These are phyloP conservation scores for Hylomyscus alleni DNA, from an alignment of 2,797 vertebrate genomes.

Conservation along the genomic window DNA sequence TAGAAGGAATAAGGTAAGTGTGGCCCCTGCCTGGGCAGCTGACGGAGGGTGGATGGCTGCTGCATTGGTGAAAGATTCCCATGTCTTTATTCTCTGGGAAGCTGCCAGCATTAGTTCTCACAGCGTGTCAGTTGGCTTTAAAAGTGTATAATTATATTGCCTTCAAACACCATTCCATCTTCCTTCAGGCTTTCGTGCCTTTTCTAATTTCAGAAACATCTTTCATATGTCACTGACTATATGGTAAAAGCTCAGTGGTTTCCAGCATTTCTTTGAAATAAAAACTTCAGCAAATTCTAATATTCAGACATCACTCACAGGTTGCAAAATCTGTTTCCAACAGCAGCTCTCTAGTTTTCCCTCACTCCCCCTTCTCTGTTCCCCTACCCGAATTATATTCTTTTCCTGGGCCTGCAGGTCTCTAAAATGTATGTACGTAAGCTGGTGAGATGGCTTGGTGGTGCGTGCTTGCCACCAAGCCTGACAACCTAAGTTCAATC, in stretches of 20 bases:
- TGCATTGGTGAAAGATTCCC: not conserved
- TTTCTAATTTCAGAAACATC: slow-evolving; percentile 29
- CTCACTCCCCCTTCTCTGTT: not conserved
- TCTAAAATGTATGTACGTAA: not conserved
- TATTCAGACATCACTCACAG: not conserved
- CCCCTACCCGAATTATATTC: not conserved
- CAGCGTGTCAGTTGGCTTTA: not conserved
- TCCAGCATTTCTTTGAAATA: not conserved
- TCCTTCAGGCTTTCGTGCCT: not conserved
- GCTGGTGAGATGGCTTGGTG: not conserved
- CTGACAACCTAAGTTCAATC: not conserved
- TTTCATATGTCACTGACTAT: slow-evolving; percentile 21
- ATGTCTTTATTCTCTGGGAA: not conserved
- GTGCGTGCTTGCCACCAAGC: not conserved
- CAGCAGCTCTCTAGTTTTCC: not conserved
- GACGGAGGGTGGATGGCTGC: too few species aligned
- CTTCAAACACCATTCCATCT: slow-evolving; percentile 12
- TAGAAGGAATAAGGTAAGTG: not conserved
- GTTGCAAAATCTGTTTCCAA: not conserved
- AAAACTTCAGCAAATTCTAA: slow-evolving; percentile 33
- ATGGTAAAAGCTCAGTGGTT: slow-evolving; percentile 10
- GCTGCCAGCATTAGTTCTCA: not conserved
- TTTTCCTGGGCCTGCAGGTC: not conserved
- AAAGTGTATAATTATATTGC: not conserved
- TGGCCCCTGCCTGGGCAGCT: not conserved